Percentiles rank a stretch among this genome's conserved stretches.
Conservation (phyloP, 2,888 invertebrate species). For the Morpho deidamia region DNA sequence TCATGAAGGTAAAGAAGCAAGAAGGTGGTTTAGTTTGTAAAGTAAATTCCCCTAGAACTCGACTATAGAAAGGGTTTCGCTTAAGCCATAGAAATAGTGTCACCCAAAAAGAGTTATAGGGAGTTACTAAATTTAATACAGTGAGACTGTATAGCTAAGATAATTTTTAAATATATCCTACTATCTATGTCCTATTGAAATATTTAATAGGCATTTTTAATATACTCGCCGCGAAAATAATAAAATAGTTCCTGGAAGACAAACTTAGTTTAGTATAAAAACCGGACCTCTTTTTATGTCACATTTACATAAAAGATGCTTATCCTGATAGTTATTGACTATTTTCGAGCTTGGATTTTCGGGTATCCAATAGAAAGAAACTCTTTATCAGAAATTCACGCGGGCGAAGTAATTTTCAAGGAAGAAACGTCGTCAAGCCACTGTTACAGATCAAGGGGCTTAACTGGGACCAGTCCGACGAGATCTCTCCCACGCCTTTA, state of each 20-base stretch:
- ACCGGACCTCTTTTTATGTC: conserved; percentile 8
- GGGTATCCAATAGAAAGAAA: conserved; percentile 16
- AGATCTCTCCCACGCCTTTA: conserved; percentile 29
- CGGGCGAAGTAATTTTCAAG: conserved; percentile 18
- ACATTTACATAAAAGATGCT: conserved; percentile 17
- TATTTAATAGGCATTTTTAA: too few relatives aligned
- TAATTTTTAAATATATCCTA: too few relatives aligned
- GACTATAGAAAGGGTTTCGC: too few relatives aligned
- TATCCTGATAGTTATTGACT: conserved; percentile 17
- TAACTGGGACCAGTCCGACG: conserved; percentile 29
- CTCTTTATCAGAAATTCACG: conserved; percentile 19
- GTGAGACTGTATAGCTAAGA: too few relatives aligned
- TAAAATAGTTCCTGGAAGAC: neutral
- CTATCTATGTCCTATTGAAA: too few relatives aligned
- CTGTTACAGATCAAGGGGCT: conserved; percentile 31
- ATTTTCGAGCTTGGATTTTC: conserved; percentile 16
- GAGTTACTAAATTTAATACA: too few relatives aligned
- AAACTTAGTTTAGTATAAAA: neutral
- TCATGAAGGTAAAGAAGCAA: too few relatives aligned
- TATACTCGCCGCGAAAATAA: too few relatives aligned
- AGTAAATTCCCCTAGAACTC: too few relatives aligned
- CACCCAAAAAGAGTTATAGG: too few relatives aligned
- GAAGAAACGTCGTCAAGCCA: conserved; percentile 23
- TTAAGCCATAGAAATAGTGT: too few relatives aligned
- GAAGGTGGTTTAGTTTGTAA: too few relatives aligned